Conservation (phyloP, 1,140 invertebrate species). For the Helicoverpa armigera region DNA sequence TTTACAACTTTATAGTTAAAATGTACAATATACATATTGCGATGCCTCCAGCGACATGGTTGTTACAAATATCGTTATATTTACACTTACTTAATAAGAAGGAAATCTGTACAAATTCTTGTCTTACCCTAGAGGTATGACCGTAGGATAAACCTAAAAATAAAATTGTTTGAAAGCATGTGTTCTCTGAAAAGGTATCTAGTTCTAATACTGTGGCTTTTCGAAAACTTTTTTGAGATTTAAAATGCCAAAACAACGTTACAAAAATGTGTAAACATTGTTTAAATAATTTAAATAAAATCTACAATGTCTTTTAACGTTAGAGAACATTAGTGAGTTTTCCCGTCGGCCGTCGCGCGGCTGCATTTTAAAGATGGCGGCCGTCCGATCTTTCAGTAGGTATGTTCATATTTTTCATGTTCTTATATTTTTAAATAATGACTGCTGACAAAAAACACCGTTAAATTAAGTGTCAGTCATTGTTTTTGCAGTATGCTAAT, state of each 20-base stretch:
- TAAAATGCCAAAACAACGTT: too few species aligned
- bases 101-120: constrained; percentile 43
- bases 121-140: constrained; percentile 11
- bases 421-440: constrained; percentile 3
- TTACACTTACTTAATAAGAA: constrained; percentile 45
- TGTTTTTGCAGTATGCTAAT: not conserved
- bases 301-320: too few species aligned
- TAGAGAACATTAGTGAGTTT: too few species aligned
- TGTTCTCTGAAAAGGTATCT: not conserved
- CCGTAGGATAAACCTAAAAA: not conserved
- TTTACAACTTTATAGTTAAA: constrained; percentile 75
- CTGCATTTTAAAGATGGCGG: too few species aligned
- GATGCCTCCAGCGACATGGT: constrained; percentile 34
- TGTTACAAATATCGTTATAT: constrained; percentile 36
- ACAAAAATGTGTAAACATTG: too few species aligned
- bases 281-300: too few species aligned
- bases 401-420: not conserved
- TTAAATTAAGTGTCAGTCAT: constrained; percentile 1
- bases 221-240: not conserved
- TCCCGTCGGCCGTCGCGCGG: too few species aligned
- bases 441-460: constrained; percentile 7
- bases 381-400: not conserved
- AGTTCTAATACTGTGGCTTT: too few species aligned
- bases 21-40: constrained; percentile 77
- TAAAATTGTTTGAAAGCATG: not conserved